Evolutionary conservation across 2,113 vertebrate species (phyloP).

Genomic region (Osmerus mordax): DNA sequence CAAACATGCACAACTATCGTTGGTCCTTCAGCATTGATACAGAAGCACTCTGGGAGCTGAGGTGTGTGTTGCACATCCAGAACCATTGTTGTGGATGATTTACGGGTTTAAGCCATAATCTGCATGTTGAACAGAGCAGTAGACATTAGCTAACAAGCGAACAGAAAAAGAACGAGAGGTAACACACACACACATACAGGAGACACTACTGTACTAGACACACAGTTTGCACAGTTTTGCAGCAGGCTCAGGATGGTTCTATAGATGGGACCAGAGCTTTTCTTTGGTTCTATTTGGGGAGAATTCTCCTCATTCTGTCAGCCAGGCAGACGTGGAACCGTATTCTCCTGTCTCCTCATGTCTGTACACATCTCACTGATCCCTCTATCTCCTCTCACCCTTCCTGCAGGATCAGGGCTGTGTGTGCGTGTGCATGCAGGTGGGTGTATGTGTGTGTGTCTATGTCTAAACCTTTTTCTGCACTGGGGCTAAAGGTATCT

Average conservation of each 20-base stretch:
- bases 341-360: neutral
- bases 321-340: neutral
- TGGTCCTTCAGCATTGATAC: constrained; percentile 25
- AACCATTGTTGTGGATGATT: constrained; percentile 38
- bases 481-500: no score
- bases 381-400: no score
- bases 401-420: no score
- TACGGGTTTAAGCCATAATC: constrained; percentile 31
- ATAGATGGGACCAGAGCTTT: neutral
- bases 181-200: no score
- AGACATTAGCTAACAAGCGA: no score
- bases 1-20: constrained; percentile 16
- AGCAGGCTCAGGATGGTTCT: neutral
- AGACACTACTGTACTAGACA: no score
- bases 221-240: no score
- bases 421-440: no score
- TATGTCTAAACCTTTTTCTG: no score
- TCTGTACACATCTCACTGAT: neutral
- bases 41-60: neutral
- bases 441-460: no score
- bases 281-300: neutral
- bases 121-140: neutral
- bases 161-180: no score
- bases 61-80: neutral
- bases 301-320: neutral